Evolutionary conservation across 2,797 vertebrate genomes (phyloP).

Genomic region (Alosa sapidissima): DNA sequence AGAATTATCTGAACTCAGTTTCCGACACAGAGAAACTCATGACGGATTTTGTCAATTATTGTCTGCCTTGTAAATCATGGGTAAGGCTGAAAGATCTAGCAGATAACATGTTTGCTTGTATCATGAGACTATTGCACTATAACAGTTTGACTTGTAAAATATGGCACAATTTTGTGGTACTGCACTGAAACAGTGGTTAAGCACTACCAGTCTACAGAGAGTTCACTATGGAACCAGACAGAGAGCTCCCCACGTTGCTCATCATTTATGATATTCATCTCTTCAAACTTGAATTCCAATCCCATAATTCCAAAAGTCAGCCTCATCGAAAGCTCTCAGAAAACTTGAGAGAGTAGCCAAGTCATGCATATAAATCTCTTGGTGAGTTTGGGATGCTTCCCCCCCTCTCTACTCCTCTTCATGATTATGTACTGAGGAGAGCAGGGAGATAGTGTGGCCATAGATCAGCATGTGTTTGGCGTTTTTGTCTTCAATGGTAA

Average conservation of each 20-base stretch:
- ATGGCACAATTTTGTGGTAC: constrained; percentile 9
- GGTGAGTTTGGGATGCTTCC: constrained; percentile 24
- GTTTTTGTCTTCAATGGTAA: constrained; percentile 10
- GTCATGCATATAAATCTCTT: constrained; percentile 43
- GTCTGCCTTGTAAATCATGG: constrained; percentile 15
- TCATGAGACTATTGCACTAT: background rate
- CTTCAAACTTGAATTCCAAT: constrained; percentile 55
- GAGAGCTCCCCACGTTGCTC: constrained; percentile 59
- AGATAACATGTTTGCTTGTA: constrained; percentile 16
- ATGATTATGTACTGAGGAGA: background rate
- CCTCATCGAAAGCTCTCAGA: constrained; percentile 36
- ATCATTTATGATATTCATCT: constrained; percentile 52
- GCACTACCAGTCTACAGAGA: background rate
- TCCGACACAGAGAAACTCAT: background rate
- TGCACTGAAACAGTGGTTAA: background rate
- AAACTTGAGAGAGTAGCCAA: constrained; percentile 38
- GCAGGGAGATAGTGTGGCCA: background rate
- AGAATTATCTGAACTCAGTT: background rate
- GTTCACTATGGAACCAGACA: constrained; percentile 57
- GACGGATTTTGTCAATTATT: background rate
- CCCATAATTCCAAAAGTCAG: constrained; percentile 37
- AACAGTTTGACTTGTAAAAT: background rate
- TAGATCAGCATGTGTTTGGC: constrained; percentile 12
- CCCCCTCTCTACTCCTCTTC: background rate
- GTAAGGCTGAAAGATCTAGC: background rate